Conservation (phyloP, 1,140 invertebrate species). For the Eubasilissa regina region DNA sequence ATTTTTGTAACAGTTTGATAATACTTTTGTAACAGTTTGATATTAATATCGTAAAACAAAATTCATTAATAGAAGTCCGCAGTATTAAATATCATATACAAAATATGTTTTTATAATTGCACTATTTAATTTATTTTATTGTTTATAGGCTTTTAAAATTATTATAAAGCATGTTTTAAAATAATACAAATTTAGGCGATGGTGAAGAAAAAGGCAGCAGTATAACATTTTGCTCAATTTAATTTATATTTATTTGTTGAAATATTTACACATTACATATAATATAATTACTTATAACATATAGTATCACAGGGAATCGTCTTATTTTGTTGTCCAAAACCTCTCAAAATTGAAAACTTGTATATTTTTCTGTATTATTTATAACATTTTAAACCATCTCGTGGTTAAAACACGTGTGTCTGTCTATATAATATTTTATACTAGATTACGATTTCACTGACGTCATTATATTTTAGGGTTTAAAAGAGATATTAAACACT, state of each 20-base stretch:
- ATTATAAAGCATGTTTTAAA: too few species aligned
- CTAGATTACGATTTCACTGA: background rate
- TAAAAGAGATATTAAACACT: conserved; percentile 6
- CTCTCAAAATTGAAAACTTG: background rate
- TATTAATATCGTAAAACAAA: too few species aligned
- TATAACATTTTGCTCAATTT: background rate
- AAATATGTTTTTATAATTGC: too few species aligned
- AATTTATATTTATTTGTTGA: conserved; percentile 33
- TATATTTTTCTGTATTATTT: conserved; percentile 11
- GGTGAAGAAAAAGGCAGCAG: background rate
- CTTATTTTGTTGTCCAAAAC: conserved; percentile 34
- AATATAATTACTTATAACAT: conserved; percentile 31
- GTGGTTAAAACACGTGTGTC: conserved; percentile 16
- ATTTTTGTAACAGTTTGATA: too few species aligned
- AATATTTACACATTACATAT: conserved; percentile 42
- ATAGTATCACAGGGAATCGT: conserved; percentile 45
- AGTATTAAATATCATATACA: too few species aligned
- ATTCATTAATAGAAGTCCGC: too few species aligned
- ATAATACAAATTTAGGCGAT: background rate
- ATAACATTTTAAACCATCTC: conserved; percentile 24
- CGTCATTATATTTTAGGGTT: conserved; percentile 2
- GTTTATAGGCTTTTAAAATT: too few species aligned
- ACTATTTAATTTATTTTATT: too few species aligned
- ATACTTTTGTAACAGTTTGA: too few species aligned
- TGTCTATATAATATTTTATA: background rate